phyloP scores from a whole-genome alignment of 2,888 invertebrate genomes.

The Eupithecia subfuscata region DNA sequence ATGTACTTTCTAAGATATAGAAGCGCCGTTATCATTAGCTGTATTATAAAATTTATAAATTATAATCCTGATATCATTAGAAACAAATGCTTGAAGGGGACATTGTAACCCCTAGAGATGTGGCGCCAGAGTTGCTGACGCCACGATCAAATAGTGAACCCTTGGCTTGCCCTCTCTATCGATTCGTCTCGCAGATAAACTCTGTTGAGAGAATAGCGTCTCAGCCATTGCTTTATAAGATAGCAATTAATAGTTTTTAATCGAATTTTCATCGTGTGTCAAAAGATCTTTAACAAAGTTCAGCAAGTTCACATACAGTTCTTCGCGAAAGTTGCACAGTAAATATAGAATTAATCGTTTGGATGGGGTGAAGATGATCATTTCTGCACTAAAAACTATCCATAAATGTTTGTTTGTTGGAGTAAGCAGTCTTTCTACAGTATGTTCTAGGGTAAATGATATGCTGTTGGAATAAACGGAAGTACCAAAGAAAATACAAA shows the following conservation, averaged over 20 bases:
- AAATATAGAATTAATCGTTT: background rate
- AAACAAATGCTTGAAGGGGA: slow-evolving; percentile 35
- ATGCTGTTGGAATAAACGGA: background rate
- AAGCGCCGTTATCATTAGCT: slow-evolving; percentile 25
- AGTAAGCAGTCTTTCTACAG: background rate
- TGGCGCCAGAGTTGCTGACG: slow-evolving; percentile 51
- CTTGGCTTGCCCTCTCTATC: slow-evolving; percentile 45
- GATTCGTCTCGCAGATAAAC: slow-evolving; percentile 47
- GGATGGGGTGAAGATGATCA: background rate
- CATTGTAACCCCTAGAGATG: slow-evolving; percentile 47
- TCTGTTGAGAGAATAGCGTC: slow-evolving; percentile 25
- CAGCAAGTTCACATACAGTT: background rate
- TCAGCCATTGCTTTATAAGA: slow-evolving; percentile 24
- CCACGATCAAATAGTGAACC: slow-evolving; percentile 55
- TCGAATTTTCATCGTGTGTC: slow-evolving; percentile 5
- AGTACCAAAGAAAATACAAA: background rate
- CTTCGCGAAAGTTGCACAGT: background rate
- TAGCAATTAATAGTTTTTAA: slow-evolving; percentile 24
- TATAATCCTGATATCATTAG: slow-evolving; percentile 31
- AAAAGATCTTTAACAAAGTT: slow-evolving; percentile 1
- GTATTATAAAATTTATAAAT: slow-evolving; percentile 26
- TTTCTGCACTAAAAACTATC: background rate
- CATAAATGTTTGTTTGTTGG: background rate
- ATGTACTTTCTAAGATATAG: slow-evolving; percentile 17
- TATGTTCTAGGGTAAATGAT: background rate